These are phyloP conservation scores for Otus sunia DNA, from an alignment of 2,113 vertebrate species.

Conservation along the genomic window DNA sequence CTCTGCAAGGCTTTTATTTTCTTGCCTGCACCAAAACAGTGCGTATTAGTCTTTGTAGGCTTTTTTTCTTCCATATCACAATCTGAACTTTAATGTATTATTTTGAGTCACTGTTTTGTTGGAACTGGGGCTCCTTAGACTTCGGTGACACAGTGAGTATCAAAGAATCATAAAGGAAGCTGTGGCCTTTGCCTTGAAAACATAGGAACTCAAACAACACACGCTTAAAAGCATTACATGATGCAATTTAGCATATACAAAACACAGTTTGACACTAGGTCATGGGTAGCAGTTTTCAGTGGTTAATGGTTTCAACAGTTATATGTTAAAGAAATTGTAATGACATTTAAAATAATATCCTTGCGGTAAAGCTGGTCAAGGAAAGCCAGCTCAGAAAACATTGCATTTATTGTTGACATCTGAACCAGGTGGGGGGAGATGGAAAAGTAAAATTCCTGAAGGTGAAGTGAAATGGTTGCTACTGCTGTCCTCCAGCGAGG, in stretches of 20 bases:
- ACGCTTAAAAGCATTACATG: fast-evolving
- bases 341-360: not conserved
- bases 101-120: not conserved
- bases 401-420: not conserved
- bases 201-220: not conserved
- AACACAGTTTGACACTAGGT: not conserved
- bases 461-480: not conserved
- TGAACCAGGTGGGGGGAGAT: not conserved
- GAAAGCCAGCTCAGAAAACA: not conserved
- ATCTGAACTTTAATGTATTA: not conserved
- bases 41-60: not conserved
- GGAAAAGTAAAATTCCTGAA: not conserved
- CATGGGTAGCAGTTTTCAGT: fast-evolving
- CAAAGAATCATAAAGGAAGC: not conserved
- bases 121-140: not conserved
- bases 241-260: not conserved
- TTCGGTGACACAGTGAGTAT: not conserved
- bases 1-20: not conserved
- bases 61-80: not conserved
- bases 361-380: not conserved
- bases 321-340: fast-evolving
- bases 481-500: not conserved
- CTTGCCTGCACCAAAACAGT: not conserved
- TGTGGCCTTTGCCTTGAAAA: not conserved
- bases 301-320: not conserved